These are phyloP conservation scores for Drepana falcataria DNA, from an alignment of 2,888 invertebrate species.

Conservation along the genomic window DNA sequence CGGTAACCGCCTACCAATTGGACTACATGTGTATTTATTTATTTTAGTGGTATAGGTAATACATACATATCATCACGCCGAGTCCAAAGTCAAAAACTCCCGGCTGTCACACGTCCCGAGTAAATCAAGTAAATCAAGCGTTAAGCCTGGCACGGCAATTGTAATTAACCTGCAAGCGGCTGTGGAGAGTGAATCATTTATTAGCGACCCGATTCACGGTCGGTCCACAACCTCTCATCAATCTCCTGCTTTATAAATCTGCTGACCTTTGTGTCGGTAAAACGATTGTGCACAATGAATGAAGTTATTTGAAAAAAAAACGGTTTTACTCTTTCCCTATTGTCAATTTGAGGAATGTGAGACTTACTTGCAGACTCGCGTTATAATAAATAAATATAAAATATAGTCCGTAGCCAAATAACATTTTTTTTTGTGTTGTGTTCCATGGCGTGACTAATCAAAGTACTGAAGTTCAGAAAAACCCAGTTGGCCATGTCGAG, in stretches of 20 bases:
- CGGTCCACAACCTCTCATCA: conserved; percentile 2
- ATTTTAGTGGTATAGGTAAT: background rate
- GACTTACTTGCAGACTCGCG: too few species aligned
- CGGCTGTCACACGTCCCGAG: conserved; percentile 6
- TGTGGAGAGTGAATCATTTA: conserved; percentile 39
- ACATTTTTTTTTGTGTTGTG: too few species aligned
- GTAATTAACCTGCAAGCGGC: conserved; percentile 48
- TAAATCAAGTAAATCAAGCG: conserved; percentile 36
- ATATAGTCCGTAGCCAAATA: too few species aligned
- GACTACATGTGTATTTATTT: too few species aligned
- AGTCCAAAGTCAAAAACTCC: conserved; percentile 16
- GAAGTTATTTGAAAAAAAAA: too few species aligned
- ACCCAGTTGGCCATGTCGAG: too few species aligned
- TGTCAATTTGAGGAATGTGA: too few species aligned
- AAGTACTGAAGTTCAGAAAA: too few species aligned
- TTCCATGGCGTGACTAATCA: too few species aligned
- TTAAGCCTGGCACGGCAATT: conserved; percentile 43
- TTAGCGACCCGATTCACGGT: conserved; percentile 25
- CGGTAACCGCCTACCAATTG: too few species aligned
- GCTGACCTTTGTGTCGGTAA: background rate
- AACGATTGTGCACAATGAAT: background rate
- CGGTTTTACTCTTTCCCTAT: too few species aligned
- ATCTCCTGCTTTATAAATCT: conserved; percentile 1
- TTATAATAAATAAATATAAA: too few species aligned
- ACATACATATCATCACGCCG: background rate